These are phyloP conservation scores for Pluvianellus socialis DNA, from an alignment of 2,113 vertebrate genomes.

Conservation along the genomic window DNA sequence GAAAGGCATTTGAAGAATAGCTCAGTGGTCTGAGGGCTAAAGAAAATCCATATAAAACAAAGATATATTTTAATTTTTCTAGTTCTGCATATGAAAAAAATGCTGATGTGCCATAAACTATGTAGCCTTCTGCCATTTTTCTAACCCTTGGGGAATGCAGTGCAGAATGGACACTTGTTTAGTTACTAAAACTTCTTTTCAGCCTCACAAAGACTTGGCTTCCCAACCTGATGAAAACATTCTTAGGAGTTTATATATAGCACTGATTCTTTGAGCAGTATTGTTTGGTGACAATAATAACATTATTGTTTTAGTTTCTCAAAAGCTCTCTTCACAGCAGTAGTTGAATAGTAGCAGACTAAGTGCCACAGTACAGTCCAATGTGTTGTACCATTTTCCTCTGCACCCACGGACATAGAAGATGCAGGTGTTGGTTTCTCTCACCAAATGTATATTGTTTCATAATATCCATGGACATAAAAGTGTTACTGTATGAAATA, in stretches of 20 bases:
- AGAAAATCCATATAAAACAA: conserved; percentile 65
- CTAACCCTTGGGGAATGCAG: conserved; percentile 67
- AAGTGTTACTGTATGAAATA: not conserved
- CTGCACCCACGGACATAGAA: not conserved
- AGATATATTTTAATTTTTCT: conserved; percentile 60
- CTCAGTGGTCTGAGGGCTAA: conserved; percentile 46
- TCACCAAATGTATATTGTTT: not conserved
- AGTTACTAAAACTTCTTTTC: conserved; percentile 64
- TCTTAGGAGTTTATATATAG: conserved; percentile 74
- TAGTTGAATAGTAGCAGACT: conserved; percentile 37
- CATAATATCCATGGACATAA: not conserved
- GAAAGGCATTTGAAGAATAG: conserved; percentile 54
- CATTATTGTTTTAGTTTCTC: conserved; percentile 73
- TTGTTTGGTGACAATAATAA: conserved; percentile 73
- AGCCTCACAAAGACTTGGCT: conserved; percentile 67
- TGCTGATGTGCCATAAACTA: conserved; percentile 51
- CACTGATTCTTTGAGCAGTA: conserved; percentile 64
- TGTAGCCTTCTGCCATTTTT: conserved; percentile 68
- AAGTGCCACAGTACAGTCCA: not conserved
- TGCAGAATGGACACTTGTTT: conserved; percentile 73
- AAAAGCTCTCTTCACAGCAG: conserved; percentile 69
- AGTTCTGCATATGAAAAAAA: conserved; percentile 36
- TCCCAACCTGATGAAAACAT: conserved; percentile 71
- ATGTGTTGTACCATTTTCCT: conserved; percentile 14
- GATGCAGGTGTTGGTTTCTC: not conserved